Conservation (phyloP, 2,797 vertebrate genomes). For the Coluber constrictor region DNA sequence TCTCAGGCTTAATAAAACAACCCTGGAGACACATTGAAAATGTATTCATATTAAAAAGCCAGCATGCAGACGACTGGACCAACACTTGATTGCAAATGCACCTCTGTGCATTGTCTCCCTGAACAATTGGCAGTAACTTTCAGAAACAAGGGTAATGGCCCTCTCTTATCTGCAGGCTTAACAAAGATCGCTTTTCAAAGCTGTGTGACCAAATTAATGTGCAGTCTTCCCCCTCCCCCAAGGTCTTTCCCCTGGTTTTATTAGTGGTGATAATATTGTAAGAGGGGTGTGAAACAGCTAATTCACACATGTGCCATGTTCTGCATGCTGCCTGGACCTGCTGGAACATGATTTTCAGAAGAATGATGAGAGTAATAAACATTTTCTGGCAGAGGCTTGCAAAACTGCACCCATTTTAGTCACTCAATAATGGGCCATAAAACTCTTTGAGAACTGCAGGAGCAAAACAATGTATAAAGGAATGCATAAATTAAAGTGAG, state of each 20-base stretch:
- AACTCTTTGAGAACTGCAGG: conserved; percentile 73
- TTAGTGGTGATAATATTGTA: conserved; percentile 70
- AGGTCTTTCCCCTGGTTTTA: conserved; percentile 62
- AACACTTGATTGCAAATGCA: conserved; percentile 27
- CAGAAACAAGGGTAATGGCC: conserved; percentile 51
- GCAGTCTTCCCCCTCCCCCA: conserved; percentile 60
- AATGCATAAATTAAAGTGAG: conserved; percentile 72
- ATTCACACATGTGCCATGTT: conserved; percentile 70
- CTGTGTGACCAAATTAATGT: conserved; percentile 64
- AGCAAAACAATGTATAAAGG: conserved; percentile 68
- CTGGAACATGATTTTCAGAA: conserved; percentile 75
- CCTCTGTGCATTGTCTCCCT: conserved; percentile 38
- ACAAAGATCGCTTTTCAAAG: conserved; percentile 58
- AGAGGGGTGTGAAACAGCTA: conserved; percentile 70
- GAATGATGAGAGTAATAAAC: conserved; percentile 78
- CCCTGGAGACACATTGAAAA: conserved; percentile 29
- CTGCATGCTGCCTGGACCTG: conserved; percentile 70
- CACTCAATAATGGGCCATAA: conserved; percentile 74
- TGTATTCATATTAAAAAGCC: conserved; percentile 21
- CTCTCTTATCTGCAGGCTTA: conserved; percentile 55
- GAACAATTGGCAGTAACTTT: conserved; percentile 39
- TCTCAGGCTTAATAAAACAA: conserved; percentile 40
- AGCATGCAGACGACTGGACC: conserved; percentile 34
- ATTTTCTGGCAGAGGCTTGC: conserved; percentile 74
- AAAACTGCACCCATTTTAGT: conserved; percentile 76